A percentile compares a stretch with the other conserved stretches of the same genome.
Conservation (phyloP, 1,140 invertebrate genomes). For the Euwallacea fornicatus region DNA sequence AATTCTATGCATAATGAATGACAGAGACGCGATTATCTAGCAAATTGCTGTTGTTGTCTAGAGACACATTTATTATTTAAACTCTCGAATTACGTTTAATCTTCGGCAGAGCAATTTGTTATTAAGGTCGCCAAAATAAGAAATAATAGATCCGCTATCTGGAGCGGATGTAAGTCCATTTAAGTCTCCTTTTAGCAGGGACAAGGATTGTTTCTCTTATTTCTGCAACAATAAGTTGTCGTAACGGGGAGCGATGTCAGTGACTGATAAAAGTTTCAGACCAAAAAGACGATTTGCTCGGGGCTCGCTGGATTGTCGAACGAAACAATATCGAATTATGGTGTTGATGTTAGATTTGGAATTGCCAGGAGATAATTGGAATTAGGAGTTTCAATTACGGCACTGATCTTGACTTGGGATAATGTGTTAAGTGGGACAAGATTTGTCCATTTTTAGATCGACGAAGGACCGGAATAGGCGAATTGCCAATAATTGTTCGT, state of each 20-base stretch:
- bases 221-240: conserved; percentile 2
- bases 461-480: too few species aligned
- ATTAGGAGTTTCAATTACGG: not conserved
- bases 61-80: not conserved
- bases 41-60: conserved; percentile 4
- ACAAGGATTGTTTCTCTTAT: not conserved
- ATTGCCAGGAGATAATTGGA: not conserved
- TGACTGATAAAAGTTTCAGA: not conserved
- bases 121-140: too few species aligned
- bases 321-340: conserved; percentile 1
- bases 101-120: too few species aligned
- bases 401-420: too few species aligned
- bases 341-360: not conserved
- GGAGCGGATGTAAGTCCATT: conserved; percentile 1
- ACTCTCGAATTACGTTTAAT: too few species aligned
- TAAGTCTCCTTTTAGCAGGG: not conserved
- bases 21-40: not conserved
- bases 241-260: not conserved
- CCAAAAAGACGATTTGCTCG: not conserved
- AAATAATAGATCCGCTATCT: not conserved
- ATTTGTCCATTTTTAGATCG: too few species aligned
- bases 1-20: not conserved
- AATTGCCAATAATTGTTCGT: too few species aligned
- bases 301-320: not conserved
- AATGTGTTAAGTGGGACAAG: too few species aligned